Evolutionary conservation across 1,140 invertebrate genomes (phyloP), one percentile per base, ranked within the genome.

Genomic region (Eufriesea mexicana): DNA sequence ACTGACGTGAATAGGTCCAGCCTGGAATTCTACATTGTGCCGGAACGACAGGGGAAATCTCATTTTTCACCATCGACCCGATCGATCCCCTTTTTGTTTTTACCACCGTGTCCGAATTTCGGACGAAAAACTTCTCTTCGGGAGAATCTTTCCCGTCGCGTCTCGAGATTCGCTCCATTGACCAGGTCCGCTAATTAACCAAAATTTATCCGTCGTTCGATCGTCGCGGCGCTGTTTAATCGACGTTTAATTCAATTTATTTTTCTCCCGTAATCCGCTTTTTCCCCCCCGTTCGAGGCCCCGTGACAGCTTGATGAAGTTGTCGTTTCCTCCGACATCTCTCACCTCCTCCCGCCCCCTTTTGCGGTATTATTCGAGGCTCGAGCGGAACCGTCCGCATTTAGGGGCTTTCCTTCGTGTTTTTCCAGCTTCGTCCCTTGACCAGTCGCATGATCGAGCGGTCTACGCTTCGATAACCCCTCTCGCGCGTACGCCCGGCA

Each of bases 381-480:
- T 18, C n/a, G 2, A 61, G n/a, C 23, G 14, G 10, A 67, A 59
- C 20, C 59, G 35, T 64, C 72, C 45, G 23, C 45, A 55, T 76
- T 83, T 76, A 62, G 28, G 57, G 45, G 20, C 59, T 62, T 57
- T 35, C 45, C 61, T 67, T 74, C 35, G 14, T 23, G 54, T 64
- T 57, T 83, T 67, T 77, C 62, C 45, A 64, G 42, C 71, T 75
- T 7, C 66, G 64, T 49, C 42, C 28, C 59, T 45, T 70, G 45
- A 64, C 42, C 61, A 82, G 49, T 28, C 54, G 64, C 47, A 75
- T 74, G 74, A 88, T 82, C 59, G 59, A 87, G 62, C 55, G 62
- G 51, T 85, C 35, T 57, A n/a, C 35, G 45, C 20, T 57, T 18
- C 57, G 20, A 42, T 74, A 54, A 81, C 70, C 79, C 74, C 74